Evolutionary conservation across 2,888 invertebrate genomes (phyloP).

Genomic region (Caenorhabditis macrosperma): DNA sequence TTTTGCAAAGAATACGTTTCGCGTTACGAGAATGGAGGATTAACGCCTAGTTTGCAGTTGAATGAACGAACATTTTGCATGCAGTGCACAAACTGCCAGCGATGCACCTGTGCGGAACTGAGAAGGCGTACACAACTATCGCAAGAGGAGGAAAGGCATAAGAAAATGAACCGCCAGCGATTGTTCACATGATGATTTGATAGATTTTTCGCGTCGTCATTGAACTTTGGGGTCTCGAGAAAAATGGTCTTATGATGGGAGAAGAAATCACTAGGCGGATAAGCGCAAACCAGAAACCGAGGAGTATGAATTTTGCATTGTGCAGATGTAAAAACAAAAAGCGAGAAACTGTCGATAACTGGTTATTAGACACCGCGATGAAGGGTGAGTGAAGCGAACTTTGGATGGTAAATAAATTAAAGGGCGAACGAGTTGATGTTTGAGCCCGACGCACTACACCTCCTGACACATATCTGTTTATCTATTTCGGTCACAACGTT

Average conservation of each 20-base stretch:
- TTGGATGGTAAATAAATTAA: not conserved
- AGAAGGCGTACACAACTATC: not conserved
- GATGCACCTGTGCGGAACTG: not conserved
- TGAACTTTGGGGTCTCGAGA: slow-evolving; percentile 33
- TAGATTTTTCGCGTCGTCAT: not conserved
- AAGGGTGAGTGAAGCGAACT: not conserved
- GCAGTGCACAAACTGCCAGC: too few relatives aligned
- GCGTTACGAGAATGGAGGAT: not conserved
- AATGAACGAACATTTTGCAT: too few relatives aligned
- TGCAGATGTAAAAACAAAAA: not conserved
- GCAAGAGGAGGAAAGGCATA: not conserved
- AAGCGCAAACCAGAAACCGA: slow-evolving; percentile 10
- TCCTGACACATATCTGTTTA: slow-evolving; percentile 11
- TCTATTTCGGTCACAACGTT: slow-evolving; percentile 4
- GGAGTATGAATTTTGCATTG: not conserved
- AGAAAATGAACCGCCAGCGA: slow-evolving; percentile 3
- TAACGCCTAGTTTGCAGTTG: not conserved
- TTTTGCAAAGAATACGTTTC: not conserved
- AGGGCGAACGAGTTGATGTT: slow-evolving; percentile 26
- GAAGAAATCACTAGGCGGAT: not conserved
- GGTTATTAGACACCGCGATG: not conserved
- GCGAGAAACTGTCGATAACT: slow-evolving; percentile 2
- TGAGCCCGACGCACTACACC: slow-evolving; percentile 6
- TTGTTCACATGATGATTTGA: slow-evolving; percentile 3
- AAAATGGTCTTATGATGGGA: slow-evolving; percentile 16